A percentile compares a stretch with the other conserved stretches of the same genome.
Evolutionary conservation across 1,140 invertebrate genomes (phyloP).

Genomic region (Drosophila gunungcola): DNA sequence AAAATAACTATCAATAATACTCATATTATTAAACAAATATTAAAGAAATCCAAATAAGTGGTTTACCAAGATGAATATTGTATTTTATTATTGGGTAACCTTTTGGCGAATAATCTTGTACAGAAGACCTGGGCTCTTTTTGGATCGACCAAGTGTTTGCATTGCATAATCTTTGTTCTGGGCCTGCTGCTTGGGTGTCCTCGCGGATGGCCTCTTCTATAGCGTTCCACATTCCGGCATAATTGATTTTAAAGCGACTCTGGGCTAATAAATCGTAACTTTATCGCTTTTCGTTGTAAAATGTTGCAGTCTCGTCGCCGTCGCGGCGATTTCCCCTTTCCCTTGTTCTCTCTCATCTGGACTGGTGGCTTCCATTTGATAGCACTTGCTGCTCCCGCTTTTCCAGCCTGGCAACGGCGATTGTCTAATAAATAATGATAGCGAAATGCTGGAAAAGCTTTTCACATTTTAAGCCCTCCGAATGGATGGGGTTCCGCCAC

Average conservation of each 20-base stretch:
- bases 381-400: conserved; percentile 49
- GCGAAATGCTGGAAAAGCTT: conserved; percentile 68
- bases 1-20: no score
- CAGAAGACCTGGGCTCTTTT: neutral
- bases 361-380: conserved; percentile 41
- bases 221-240: conserved; percentile 84
- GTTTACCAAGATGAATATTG: no score
- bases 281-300: conserved; percentile 78
- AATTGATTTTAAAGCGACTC: conserved; percentile 84
- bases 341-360: conserved; percentile 1
- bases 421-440: conserved; percentile 77
- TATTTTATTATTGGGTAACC: neutral
- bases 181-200: conserved; percentile 75
- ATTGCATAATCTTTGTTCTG: conserved; percentile 76
- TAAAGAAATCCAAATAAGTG: no score
- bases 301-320: conserved; percentile 36
- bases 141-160: conserved; percentile 68
- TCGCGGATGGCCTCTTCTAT: conserved; percentile 43
- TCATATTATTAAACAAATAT: no score
- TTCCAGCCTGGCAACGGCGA: conserved; percentile 27
- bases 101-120: neutral
- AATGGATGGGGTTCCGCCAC: neutral
- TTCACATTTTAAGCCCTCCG: conserved; percentile 55
- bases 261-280: conserved; percentile 84
- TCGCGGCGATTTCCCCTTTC: neutral